Evolutionary conservation across 2,888 invertebrate genomes (phyloP).

Genomic region (Sepiola atlantica): DNA sequence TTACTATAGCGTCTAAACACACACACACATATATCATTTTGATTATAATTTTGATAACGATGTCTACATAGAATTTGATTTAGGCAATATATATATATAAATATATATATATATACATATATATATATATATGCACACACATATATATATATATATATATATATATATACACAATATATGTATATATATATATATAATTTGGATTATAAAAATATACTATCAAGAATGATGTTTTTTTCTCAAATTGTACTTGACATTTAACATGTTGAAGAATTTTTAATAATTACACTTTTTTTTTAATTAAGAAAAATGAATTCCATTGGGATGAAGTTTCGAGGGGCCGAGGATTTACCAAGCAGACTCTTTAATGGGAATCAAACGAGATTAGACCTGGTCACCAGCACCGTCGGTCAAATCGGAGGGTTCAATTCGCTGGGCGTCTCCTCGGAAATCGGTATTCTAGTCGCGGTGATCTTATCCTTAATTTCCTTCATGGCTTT

Average conservation of each 20-base stretch:
- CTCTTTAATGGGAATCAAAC: not conserved
- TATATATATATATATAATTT: not conserved
- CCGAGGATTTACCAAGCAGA: not conserved
- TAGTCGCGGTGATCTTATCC: not conserved
- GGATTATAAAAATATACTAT: not conserved
- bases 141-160: not conserved
- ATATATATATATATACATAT: not conserved
- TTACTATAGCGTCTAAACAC: not conserved
- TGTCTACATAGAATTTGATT: not conserved
- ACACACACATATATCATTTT: not conserved
- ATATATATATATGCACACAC: not conserved
- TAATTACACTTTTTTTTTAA: not conserved
- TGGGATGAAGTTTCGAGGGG: not conserved
- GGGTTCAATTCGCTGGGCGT: not conserved
- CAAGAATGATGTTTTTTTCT: not conserved
- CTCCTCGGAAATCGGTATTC: not conserved
- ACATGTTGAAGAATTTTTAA: not conserved
- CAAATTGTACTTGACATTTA: not conserved
- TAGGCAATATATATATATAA: not conserved
- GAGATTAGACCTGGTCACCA: not conserved
- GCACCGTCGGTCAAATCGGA: not conserved
- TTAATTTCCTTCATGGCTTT: constrained; percentile 44
- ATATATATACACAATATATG: not conserved
- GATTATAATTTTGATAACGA: too few relatives aligned
- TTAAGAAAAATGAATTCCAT: not conserved